Conservation (phyloP, 1,140 invertebrate genomes). For the Polypedilum vanderplanki region DNA sequence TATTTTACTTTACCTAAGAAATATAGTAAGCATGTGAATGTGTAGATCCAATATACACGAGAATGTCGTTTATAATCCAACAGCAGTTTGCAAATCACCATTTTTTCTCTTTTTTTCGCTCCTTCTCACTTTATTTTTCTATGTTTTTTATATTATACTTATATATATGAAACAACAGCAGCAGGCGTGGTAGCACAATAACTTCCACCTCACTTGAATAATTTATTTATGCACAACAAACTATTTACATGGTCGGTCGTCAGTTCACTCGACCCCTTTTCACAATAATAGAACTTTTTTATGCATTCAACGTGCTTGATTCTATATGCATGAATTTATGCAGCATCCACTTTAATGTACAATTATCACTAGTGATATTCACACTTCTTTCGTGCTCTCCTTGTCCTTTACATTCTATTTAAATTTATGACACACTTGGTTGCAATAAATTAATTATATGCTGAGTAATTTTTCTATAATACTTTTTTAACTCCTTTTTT, state of each 20-base stretch:
- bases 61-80: slow-evolving; percentile 13
- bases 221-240: slow-evolving; percentile 6
- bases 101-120: not conserved
- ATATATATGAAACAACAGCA: not conserved
- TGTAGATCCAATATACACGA: slow-evolving; percentile 17
- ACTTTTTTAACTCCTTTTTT: not conserved
- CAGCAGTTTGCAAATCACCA: slow-evolving; percentile 10
- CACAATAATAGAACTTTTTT: not conserved
- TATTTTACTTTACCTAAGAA: not conserved
- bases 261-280: not conserved
- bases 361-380: slow-evolving; percentile 19
- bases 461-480: not conserved
- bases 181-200: not conserved
- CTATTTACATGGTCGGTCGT: slow-evolving; percentile 2
- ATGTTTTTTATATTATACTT: not conserved
- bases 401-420: not conserved
- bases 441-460: not conserved
- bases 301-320: not conserved
- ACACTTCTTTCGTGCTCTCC: not conserved
- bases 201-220: slow-evolving; percentile 10
- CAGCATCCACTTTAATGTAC: not conserved
- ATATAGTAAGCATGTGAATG: slow-evolving; percentile 5
- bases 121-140: not conserved
- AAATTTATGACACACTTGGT: not conserved
- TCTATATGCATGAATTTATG: not conserved